Evolutionary conservation across 2,888 invertebrate species (phyloP).

Genomic region (Eristalis pertinax): DNA sequence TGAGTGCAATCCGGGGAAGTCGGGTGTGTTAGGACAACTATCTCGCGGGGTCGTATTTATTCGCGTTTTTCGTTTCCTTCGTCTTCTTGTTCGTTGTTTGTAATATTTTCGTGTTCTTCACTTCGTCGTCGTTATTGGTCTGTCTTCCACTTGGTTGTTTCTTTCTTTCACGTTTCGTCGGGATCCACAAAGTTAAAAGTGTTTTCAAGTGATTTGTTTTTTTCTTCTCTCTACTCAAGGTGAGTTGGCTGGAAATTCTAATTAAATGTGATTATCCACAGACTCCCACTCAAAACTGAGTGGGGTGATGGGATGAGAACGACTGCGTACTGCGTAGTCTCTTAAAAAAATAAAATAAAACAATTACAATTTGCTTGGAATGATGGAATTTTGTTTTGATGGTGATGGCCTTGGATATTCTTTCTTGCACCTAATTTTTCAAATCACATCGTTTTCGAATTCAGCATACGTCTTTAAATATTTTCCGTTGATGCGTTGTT

Average conservation of each 20-base stretch:
- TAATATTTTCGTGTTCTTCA: constrained; percentile 29
- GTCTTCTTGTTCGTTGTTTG: constrained; percentile 32
- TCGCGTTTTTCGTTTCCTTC: constrained; percentile 40
- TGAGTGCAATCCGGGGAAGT: constrained; percentile 80
- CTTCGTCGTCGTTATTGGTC: background rate
- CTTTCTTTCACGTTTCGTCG: background rate
- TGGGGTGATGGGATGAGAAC: background rate
- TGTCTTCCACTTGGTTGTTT: background rate
- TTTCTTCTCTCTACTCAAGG: background rate
- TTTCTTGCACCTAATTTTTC: constrained; percentile 14
- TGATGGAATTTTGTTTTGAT: constrained; percentile 9
- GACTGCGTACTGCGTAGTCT: constrained; percentile 1
- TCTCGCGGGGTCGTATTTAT: constrained; percentile 36
- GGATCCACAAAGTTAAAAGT: background rate
- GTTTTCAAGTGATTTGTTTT: constrained; percentile 5
- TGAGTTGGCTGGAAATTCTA: constrained; percentile 16
- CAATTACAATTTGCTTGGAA: background rate
- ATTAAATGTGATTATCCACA: constrained; percentile 10
- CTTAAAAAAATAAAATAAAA: background rate
- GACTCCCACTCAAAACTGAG: background rate
- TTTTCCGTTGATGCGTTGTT: background rate
- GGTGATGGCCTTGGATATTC: background rate
- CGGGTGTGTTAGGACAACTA: constrained; percentile 75
- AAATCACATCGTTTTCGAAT: constrained; percentile 4
- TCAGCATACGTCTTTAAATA: background rate